Evolutionary conservation across 2,888 invertebrate species (phyloP), one percentile per base, ranked within the genome.

Genomic region (Megaustenia siamemsis): DNA sequence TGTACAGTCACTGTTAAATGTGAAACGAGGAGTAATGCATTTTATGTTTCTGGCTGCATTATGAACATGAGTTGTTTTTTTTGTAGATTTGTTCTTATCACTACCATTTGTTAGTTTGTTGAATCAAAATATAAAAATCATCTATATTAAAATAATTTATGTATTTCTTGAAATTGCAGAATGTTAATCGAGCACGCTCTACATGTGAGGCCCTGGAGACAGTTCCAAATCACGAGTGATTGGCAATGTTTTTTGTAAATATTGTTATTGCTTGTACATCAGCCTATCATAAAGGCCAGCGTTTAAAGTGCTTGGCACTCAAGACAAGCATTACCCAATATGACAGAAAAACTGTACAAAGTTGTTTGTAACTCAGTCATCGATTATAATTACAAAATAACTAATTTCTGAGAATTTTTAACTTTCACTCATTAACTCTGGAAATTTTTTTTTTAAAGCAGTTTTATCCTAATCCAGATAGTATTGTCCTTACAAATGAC

Each of bases 161-260:
- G 15, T 76, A 86, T 82, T 60, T 73, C 45, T 43, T 73, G 12
- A 28, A 10, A 43, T 28, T 1, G 24, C 88, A 90, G 90, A 88
- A 87, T 77, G 87, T 88, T 15, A 83, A 84, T 40, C 68, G 86
- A 0, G 66, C 84, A 10, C 87, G 90, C 43, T 88, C 88, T 21
- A 83, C 84, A 15, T 85, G 85, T 53, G 90, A 90, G 69, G 90
- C 90, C 38, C 83, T 90, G 32, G 79, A 88, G 71, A 90, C 90
- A 4, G 89, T 90, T 3, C 90, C 90, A 12, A 86, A 84, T n/a
- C 89, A 89, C 63, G 68, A 82, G 73, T 85, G 63, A 77, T 18
- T 63, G 63, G 24, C 21, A 35, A 69, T 8, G 18, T 38, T 24
- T 40, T 8, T n/a, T 21, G 21, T 38, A 12, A 8, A 24, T 18